Evolutionary conservation across 1,140 invertebrate species (phyloP), one percentile per base, ranked within the genome.

Genomic region (Caenorhabditis remanei): DNA sequence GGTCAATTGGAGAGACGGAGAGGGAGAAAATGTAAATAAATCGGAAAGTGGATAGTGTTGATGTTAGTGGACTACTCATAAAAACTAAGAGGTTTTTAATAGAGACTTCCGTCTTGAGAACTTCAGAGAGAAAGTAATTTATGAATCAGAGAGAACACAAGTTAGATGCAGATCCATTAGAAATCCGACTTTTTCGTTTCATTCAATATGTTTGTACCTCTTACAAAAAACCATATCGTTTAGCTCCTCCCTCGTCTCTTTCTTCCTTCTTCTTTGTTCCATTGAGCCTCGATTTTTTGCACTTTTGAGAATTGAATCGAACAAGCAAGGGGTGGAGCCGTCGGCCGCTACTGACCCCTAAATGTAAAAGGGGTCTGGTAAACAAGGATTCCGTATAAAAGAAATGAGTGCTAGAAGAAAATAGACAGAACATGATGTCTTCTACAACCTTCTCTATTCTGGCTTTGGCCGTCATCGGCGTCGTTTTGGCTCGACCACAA

Each of bases 401-500:
- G 21, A 32, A 9, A 32, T 13, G 24, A 14, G n/a, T 21, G n/a
- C 6, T 21, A 11, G 8, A 24, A 32, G 24, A 21, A 63, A 53
- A 53, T 53, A 8, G 14, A 32, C 61, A 63, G 24, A 14, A 14
- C 24, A 46, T 46, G 11, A 71, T 79, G 46, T 32, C 46, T 79
- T 79, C 71, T 5, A 50, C 71, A 4, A 48, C 21, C 4, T n/a
- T 50, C 19, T n/a, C 46, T 11, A 21, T 79, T 79, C 46, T 79
- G 46, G 71, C 46, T 53, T 50, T 79, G 71, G 71, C 71, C 14
- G 4, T 79, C 7, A 24, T 79, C n/a, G 71, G 43, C 9, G 71
- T 46, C n/a, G 71, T 50, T 14, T 13, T 79, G 46, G 71, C 71
- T 14, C 71, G 71, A 14, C 71, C 71, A 79, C 71, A 79, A 50